phyloP scores from a whole-genome alignment of 2,888 invertebrate genomes.

The Ophioninae sp. region DNA sequence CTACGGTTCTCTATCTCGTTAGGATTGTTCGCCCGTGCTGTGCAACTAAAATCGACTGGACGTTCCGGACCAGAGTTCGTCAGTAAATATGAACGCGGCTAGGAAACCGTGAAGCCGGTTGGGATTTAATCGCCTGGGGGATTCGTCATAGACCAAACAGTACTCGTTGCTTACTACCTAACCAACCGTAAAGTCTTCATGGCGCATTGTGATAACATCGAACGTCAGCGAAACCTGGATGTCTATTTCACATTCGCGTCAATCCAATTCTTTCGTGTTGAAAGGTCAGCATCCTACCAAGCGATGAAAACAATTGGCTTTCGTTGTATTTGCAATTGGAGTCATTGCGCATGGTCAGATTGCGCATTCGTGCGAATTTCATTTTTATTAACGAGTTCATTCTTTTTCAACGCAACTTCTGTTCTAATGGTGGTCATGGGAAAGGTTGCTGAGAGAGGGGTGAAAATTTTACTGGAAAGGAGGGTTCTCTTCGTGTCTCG shows the following conservation, averaged over 20 bases:
- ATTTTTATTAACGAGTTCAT: not conserved
- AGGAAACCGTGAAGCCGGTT: constrained; percentile 29
- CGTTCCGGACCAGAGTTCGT: constrained; percentile 14
- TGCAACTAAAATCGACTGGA: constrained; percentile 42
- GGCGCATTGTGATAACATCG: constrained; percentile 13
- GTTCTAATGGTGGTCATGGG: constrained; percentile 29
- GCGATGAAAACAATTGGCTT: not conserved
- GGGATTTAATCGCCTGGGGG: constrained; percentile 33
- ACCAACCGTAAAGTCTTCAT: constrained; percentile 24
- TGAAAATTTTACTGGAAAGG: not conserved
- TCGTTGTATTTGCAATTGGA: not conserved
- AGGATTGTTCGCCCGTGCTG: constrained; percentile 60
- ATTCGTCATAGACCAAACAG: constrained; percentile 29
- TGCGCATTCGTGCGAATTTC: not conserved
- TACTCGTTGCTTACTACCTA: constrained; percentile 15
- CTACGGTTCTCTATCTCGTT: constrained; percentile 40
- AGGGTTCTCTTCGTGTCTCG: not conserved
- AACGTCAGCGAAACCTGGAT: not conserved
- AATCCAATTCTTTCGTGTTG: not conserved
- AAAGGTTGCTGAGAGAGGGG: not conserved
- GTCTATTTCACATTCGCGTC: not conserved
- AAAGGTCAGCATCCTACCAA: not conserved
- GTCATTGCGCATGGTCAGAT: not conserved
- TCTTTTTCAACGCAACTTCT: constrained; percentile 26
- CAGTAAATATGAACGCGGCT: not conserved